Percentiles rank a stretch among this genome's conserved stretches.
Conservation (phyloP, 2,113 vertebrate species). For the Saccopteryx bilineata region DNA sequence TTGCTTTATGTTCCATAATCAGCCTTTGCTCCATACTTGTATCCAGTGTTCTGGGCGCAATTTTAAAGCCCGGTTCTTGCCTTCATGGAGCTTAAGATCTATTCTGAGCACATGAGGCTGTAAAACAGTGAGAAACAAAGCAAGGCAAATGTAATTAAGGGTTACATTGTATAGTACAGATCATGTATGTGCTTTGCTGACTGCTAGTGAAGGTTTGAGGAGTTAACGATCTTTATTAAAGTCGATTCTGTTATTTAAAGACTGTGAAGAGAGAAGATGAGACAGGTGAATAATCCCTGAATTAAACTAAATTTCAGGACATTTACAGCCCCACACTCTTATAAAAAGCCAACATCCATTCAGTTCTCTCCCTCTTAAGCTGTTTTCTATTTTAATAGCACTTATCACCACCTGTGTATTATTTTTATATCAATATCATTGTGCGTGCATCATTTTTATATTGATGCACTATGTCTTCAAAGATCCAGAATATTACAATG, state of each 20-base stretch:
- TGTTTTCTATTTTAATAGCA: conserved; percentile 44
- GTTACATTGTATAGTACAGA: not conserved
- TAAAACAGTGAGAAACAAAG: not conserved
- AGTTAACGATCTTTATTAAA: not conserved
- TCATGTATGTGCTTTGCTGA: not conserved
- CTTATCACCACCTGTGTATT: not conserved
- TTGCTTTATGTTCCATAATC: not conserved
- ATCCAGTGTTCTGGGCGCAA: not conserved
- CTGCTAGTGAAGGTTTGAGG: conserved; percentile 21
- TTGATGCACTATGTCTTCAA: not conserved
- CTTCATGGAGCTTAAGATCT: conserved; percentile 78
- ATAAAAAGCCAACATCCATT: not conserved
- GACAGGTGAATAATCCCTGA: not conserved
- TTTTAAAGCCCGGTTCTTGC: conserved; percentile 21
- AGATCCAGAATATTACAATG: not conserved
- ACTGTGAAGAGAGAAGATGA: not conserved
- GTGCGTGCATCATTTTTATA: not conserved
- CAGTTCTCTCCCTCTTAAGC: not conserved
- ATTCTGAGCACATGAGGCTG: not conserved
- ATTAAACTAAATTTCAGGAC: conserved; percentile 33
- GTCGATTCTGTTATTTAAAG: conserved; percentile 47
- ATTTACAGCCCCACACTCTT: not conserved
- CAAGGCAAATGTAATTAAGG: not conserved
- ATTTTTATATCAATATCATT: not conserved
- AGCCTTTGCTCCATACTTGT: not conserved